These are phyloP conservation scores for Drosophila melanocephala DNA, from an alignment of 2,888 invertebrate genomes.

Conservation along the genomic window DNA sequence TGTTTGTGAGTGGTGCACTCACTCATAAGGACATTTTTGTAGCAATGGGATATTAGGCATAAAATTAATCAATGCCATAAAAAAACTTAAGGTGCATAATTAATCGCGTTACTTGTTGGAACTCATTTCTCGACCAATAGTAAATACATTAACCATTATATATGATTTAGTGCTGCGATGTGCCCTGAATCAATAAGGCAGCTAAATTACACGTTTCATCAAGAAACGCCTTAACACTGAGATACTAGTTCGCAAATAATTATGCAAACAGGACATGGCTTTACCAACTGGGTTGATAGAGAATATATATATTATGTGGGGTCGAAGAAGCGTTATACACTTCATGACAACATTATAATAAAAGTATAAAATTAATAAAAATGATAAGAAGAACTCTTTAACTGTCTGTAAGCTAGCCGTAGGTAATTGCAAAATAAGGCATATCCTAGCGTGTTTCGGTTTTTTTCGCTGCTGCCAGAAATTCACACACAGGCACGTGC, in stretches of 20 bases:
- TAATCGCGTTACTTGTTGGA: neutral
- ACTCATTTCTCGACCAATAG: neutral
- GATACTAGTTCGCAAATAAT: neutral
- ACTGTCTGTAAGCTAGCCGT: neutral
- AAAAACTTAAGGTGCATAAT: neutral
- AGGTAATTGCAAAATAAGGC: neutral
- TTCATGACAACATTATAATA: no score
- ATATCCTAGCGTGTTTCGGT: neutral
- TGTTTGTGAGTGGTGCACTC: constrained; percentile 5
- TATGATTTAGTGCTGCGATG: neutral
- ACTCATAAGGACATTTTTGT: neutral
- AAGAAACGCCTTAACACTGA: neutral
- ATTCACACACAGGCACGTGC: neutral
- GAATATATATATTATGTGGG: neutral
- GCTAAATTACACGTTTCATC: neutral
- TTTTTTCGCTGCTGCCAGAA: neutral
- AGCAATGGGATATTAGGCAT: neutral
- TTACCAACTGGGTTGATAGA: neutral
- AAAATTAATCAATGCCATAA: neutral
- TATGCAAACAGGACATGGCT: neutral
- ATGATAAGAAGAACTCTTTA: neutral
- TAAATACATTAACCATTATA: neutral
- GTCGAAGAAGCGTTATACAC: no score
- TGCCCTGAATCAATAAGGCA: neutral
- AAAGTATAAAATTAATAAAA: neutral